Percentiles rank a stretch among this genome's conserved stretches.
Conservation (phyloP, 64 coral and sea anemone genomes). For the Exaiptasia diaphana region DNA sequence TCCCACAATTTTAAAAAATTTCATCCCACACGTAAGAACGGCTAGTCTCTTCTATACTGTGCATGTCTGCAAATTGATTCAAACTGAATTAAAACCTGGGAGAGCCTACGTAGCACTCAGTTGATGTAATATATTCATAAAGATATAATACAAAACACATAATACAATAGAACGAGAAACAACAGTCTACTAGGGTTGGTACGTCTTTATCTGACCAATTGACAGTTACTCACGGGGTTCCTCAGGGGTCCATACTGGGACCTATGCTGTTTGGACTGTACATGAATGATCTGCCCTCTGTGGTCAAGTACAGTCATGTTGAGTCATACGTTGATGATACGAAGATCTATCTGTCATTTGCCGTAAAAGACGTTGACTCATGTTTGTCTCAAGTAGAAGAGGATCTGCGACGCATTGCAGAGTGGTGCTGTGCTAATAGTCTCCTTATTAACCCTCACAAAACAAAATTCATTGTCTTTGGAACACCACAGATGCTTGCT, state of each 20-base stretch:
- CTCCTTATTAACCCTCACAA: constrained; percentile 34
- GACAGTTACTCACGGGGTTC: neutral
- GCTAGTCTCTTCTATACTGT: too few species aligned
- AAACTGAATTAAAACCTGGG: too few species aligned
- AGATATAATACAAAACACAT: too few species aligned
- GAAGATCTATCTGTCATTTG: constrained; percentile 28
- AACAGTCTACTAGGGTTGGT: too few species aligned
- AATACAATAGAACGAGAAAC: too few species aligned
- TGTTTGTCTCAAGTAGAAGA: neutral
- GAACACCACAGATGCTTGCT: neutral
- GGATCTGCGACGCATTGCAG: neutral
- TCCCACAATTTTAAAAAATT: too few species aligned
- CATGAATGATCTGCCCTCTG: neutral
- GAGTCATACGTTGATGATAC: constrained; percentile 37
- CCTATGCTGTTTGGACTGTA: neutral
- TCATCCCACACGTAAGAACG: too few species aligned
- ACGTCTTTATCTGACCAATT: neutral
- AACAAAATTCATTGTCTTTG: constrained; percentile 38
- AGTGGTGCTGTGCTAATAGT: constrained; percentile 20
- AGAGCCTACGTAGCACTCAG: too few species aligned
- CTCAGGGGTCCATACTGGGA: neutral
- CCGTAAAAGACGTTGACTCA: constrained; percentile 11
- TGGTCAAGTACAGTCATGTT: neutral
- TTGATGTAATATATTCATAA: too few species aligned
- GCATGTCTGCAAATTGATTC: too few species aligned